Base-by-base conservation (phyloP, 35 echinoderm and acorn worm species). In the Lytechinus variegatus region DNA sequence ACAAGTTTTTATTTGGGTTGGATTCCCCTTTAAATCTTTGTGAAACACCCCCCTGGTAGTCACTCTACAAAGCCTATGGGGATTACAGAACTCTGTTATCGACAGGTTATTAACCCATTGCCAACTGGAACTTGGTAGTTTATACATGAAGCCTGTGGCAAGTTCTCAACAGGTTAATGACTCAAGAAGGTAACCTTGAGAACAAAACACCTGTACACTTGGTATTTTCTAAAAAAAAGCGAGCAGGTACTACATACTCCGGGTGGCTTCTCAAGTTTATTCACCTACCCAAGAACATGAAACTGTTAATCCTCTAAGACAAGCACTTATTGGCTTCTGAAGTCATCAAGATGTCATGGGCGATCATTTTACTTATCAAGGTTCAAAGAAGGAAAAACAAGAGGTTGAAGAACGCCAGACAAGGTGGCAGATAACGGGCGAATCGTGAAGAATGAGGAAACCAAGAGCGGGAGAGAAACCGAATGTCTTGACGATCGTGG, bases 311-410 rank as follows among this genome's bases (percentile, higher is more conserved):
- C 66, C 66, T 79, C 16, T 24, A 79, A 16, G 66, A 79, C 66
- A 79, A 79, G 66, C 66, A 79, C 66, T 79, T 79, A 79, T 79
- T 79, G 66, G 66, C 66, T 79, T 79, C 66, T 79, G 66, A 79
- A 79, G 66, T 79, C 66, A 79, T 79, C 66, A 79, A 19, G 21
- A 79, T 79, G 66, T 79, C 66, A n/a, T 79, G 66, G 21, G 21
- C n/a, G 66, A 79, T 79, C 66, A 79, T 79, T 79, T 79, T 79
- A 79, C 66, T 24, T 24, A 79, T 79, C 66, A 79, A 79, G 66
- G 3, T 24, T 79, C 66, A 79, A 79, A 79, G 66, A 24, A 79
- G 8, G 8, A 79, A 79, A 79, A n/a, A 60, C 1, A 10, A 10
- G 10, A 60, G 66, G 66, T 4, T n/a, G 16, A n/a, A 79, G 66